Percentiles rank a stretch among this genome's conserved stretches.
These are phyloP conservation scores for Saccopteryx leptura DNA, from an alignment of 2,113 vertebrate species.

Conservation along the genomic window DNA sequence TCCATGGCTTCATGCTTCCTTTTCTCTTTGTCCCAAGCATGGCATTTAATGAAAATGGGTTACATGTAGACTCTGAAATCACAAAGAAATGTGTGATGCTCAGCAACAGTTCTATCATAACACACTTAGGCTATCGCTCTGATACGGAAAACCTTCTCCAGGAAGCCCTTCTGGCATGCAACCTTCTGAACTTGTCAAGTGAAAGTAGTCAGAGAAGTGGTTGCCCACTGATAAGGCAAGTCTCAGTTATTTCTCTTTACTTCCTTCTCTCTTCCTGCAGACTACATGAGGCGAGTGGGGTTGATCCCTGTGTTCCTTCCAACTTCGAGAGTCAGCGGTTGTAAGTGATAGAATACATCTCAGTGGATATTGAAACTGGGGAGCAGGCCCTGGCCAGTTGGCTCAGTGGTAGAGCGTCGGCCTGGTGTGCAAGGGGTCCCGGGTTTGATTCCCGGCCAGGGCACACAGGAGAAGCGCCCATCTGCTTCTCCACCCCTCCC, in stretches of 20 bases:
- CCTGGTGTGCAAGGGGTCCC: too few relatives aligned
- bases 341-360: not conserved
- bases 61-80: not conserved
- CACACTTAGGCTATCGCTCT: conserved; percentile 5
- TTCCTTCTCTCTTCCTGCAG: conserved; percentile 15
- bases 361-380: not conserved
- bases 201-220: conserved; percentile 64
- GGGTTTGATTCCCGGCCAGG: too few relatives aligned
- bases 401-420: too few relatives aligned
- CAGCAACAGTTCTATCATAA: conserved; percentile 7
- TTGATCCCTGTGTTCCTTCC: not conserved
- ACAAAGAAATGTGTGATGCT: conserved; percentile 38
- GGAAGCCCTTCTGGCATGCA: conserved; percentile 66
- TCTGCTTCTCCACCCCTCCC: too few relatives aligned
- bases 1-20: not conserved
- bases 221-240: conserved; percentile 30
- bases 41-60: conserved; percentile 57
- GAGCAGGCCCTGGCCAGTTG: too few relatives aligned
- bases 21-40: not conserved
- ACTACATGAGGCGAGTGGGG: not conserved
- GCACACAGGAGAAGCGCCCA: too few relatives aligned
- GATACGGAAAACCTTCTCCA: conserved; percentile 50
- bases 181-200: conserved; percentile 72
- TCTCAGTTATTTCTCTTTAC: not conserved
- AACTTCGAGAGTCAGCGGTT: not conserved